Base-by-base conservation (phyloP, 2,113 vertebrate genomes). In the Ramphastos sulfuratus region DNA sequence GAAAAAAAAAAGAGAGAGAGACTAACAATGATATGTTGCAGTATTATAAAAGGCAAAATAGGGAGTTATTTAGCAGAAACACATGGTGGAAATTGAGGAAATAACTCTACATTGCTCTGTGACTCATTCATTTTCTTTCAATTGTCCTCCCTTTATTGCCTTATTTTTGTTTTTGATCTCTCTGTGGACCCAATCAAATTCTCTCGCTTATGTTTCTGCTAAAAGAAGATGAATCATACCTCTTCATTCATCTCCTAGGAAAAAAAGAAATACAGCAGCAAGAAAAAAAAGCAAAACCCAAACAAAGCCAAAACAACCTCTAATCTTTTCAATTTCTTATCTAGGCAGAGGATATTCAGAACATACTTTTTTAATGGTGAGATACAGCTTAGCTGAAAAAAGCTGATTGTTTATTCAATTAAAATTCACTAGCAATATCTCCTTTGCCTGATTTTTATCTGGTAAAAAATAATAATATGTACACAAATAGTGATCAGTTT, bases 51-150 rank as follows among this genome's bases (percentile, higher is more conserved):
- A 94, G 24, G 20, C 15, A 88, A 96, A 92, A 91, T 48, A 95
- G 95, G 69, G 73, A 87, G 21, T 94, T 92, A 82, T 74, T 95
- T 95, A 95, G 15, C 59, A 96, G 65, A 90, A 89, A 92, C 52
- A 87, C 69, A 70, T 39, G 31, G n/a, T 72, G 14, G 14, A 91
- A 87, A 95, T 90, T 89, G 78, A 85, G 58, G 30, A 92, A 93
- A 82, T 65, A 3, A 50, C 84, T 94, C 89, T 89, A 19, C 24
- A 50, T 10, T 60, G 42, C 60, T 76, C 42, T 82, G 12, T 88
- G 65, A 75, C 46, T 94, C 60, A 33, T 92, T 91, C 35, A 74
- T 15, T 23, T 90, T 89, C 46, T 85, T 91, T 21, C 27, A 93
- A 4, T 94, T 94, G 44, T 90, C 94, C 63, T 75, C 60, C 28